Evolutionary conservation across 2,113 vertebrate species (phyloP).

Genomic region (Crypturellus undulatus): DNA sequence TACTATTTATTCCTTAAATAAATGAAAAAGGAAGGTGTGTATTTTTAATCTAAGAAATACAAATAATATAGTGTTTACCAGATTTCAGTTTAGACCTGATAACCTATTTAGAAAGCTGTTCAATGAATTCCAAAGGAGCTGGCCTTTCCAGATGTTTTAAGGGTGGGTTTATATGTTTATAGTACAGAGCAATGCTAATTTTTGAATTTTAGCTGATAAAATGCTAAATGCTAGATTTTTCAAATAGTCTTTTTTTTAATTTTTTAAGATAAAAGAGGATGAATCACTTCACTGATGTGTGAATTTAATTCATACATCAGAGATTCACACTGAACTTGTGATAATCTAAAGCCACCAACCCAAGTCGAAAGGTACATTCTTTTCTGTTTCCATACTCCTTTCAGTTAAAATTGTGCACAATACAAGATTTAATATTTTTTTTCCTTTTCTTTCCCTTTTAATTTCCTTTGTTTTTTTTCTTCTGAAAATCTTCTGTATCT

Average conservation of each 20-base stretch:
- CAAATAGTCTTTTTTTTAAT: not conserved
- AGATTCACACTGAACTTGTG: not conserved
- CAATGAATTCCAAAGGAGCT: not conserved
- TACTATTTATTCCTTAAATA: not conserved
- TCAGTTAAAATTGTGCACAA: not conserved
- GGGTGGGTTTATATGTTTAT: not conserved
- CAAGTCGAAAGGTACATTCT: not conserved
- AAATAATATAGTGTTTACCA: not conserved
- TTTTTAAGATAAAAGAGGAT: not conserved
- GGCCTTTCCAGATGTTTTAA: not conserved
- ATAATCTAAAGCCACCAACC: not conserved
- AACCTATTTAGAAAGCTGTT: not conserved
- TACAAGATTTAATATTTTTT: not conserved
- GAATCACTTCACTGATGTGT: not conserved
- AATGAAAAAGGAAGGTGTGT: not conserved
- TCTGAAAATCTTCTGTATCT: not conserved
- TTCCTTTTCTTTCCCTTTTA: no score
- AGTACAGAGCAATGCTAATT: accelerated
- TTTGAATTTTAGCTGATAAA: not conserved
- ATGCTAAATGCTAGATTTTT: not conserved
- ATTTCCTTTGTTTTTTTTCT: not conserved
- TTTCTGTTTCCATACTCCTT: not conserved
- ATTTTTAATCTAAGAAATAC: not conserved
- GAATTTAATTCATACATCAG: not conserved
- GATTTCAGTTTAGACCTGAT: not conserved